These are phyloP conservation scores for Brachionus koreanus DNA, from an alignment of 1,140 invertebrate species.

Conservation along the genomic window DNA sequence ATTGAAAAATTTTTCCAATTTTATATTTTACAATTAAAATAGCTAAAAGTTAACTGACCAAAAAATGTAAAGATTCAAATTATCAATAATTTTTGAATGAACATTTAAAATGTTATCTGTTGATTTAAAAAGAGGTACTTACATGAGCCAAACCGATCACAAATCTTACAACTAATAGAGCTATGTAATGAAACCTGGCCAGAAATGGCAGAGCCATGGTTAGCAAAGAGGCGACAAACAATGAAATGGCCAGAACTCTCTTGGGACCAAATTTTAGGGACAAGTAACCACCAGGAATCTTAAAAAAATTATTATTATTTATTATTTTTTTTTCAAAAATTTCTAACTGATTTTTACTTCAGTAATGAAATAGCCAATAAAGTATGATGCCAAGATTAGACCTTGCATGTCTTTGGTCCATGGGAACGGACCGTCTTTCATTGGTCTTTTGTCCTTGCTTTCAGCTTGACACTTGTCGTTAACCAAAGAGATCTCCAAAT, in stretches of 20 bases:
- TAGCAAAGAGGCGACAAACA: background rate
- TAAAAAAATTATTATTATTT: too few species aligned
- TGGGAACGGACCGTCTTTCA: constrained; percentile 53
- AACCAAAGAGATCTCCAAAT: background rate
- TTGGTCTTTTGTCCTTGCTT: background rate
- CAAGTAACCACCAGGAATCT: constrained; percentile 39
- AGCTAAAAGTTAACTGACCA: too few species aligned
- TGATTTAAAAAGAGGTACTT: background rate
- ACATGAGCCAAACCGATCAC: constrained; percentile 37
- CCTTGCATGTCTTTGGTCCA: constrained; percentile 57
- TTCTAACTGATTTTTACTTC: too few species aligned
- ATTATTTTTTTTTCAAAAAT: too few species aligned
- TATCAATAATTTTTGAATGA: too few species aligned
- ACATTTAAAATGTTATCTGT: background rate
- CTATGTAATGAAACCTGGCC: background rate
- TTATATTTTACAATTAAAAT: too few species aligned
- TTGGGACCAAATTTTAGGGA: constrained; percentile 36
- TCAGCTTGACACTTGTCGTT: background rate
- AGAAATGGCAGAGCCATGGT: constrained; percentile 25
- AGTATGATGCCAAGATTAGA: constrained; percentile 55
- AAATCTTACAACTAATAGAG: background rate
- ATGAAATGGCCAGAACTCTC: background rate
- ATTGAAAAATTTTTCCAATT: too few species aligned
- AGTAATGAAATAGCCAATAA: constrained; percentile 58
- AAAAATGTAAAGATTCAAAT: too few species aligned